Evolutionary conservation across 2,113 vertebrate species (phyloP), one percentile per base, ranked within the genome.

Genomic region (Colossoma macropomum): DNA sequence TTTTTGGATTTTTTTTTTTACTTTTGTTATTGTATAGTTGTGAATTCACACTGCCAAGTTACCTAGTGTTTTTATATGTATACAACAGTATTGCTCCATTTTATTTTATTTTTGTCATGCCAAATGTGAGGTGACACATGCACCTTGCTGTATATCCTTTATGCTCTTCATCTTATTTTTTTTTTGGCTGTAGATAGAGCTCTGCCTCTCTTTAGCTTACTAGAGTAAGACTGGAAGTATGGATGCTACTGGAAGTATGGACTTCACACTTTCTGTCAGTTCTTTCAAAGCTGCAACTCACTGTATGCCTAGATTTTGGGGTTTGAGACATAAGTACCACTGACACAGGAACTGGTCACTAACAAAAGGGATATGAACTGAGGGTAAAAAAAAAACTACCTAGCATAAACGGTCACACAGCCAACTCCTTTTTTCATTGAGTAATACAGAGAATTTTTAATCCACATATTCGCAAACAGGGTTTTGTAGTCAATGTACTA

Each of bases 11-110:
- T 79, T 48, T 80, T 75, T 45, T 9, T 32, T 68, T 45, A 32
- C 65, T 73, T 84, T 87, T 82, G 54, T 84, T 85, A 38, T 81
- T 84, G 59, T 82, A 85, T 81, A 79, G 52, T 93, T 94, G 91
- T 91, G 89, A 84, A 77, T 73, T 77, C 52, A 56, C 75, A 86
- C 72, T 73, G 71, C 56, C 65, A 82, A 60, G 68, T 82, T 75
- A 70, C 56, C 25, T 38, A 78, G 66, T 81, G 71, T 73, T 27
- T 60, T 82, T 86, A 25, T 79, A 65, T 81, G 50, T 75, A 68
- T 23, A n/a, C 71, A 71, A 81, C 73, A 81, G 76, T 77, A 79
- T 84, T 79, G 69, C 70, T 78, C 72, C 80, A 75, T 50, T 69
- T 60, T 72, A 21, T 84, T 86, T 75, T n/a, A n/a, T n/a, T 62